phyloP scores from a whole-genome alignment of 37 sponge, comb jelly and placozoan species.

The Amphimedon queenslandica region DNA sequence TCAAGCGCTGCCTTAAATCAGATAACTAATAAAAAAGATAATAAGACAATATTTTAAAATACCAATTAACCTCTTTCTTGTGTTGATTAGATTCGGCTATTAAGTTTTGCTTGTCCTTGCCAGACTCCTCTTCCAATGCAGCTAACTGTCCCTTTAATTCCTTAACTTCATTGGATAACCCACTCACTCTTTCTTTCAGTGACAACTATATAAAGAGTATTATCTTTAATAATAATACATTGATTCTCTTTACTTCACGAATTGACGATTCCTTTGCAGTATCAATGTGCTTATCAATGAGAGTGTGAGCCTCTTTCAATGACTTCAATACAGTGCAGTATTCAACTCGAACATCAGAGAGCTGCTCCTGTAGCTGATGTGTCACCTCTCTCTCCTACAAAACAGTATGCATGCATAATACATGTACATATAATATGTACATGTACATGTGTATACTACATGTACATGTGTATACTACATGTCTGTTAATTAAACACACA shows the following conservation, averaged over 20 bases:
- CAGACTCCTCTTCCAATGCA: conserved; percentile 8
- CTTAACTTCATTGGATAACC: no score
- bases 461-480: conserved; percentile 6
- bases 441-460: neutral
- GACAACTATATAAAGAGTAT: neutral
- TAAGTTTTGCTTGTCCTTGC: neutral
- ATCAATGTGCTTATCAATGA: conserved; percentile 31
- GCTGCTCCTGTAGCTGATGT: conserved; percentile 44
- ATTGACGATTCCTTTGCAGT: neutral
- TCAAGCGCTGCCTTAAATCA: conserved; percentile 36
- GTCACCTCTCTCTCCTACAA: conserved; percentile 20
- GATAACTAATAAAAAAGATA: conserved; percentile 6
- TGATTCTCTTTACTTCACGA: conserved; percentile 9
- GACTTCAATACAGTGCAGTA: conserved; percentile 27
- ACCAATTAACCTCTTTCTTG: no score
- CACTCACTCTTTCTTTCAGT: neutral
- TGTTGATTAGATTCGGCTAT: no score
- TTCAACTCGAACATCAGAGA: conserved; percentile 40
- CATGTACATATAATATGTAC: conserved; percentile 2
- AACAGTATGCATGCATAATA: neutral
- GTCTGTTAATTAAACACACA: no score
- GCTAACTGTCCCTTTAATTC: conserved; percentile 10
- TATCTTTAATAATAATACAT: neutral
- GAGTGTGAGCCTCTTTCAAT: conserved; percentile 46
- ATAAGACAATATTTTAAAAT: no score